Conservation (phyloP, 1,140 invertebrate genomes). For the Drosophila parabipectinata region DNA sequence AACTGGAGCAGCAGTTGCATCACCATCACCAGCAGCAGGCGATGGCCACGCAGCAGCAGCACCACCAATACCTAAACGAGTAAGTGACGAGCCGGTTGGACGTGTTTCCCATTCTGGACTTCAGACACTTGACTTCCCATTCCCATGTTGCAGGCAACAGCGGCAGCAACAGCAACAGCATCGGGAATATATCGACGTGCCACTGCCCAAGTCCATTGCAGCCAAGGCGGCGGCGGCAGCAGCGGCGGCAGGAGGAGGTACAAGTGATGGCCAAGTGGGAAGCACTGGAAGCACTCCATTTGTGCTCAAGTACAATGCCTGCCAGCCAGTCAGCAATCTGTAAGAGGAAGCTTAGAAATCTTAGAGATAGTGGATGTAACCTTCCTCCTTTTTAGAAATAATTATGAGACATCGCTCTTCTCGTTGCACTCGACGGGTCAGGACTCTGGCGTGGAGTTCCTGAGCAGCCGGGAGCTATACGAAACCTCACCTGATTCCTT, state of each 20-base stretch:
- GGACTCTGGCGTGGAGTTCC: slow-evolving; percentile 89
- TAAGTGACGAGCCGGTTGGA: slow-evolving; percentile 50
- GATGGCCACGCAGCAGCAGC: slow-evolving; percentile 70
- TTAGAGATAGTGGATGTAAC: not conserved
- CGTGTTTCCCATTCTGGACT: slow-evolving; percentile 29
- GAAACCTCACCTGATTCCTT: slow-evolving; percentile 89
- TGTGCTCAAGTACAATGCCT: slow-evolving; percentile 79
- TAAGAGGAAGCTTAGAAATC: slow-evolving; percentile 36
- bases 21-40: slow-evolving; percentile 77
- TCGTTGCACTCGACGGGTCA: slow-evolving; percentile 92
- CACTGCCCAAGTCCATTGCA: slow-evolving; percentile 81
- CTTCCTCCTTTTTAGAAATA: slow-evolving; percentile 41
- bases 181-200: slow-evolving; percentile 83
- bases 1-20: slow-evolving; percentile 75
- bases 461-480: slow-evolving; percentile 85
- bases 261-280: slow-evolving; percentile 15
- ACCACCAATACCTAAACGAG: slow-evolving; percentile 77
- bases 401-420: slow-evolving; percentile 88
- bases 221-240: slow-evolving; percentile 63
- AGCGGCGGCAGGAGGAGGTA: slow-evolving; percentile 20
- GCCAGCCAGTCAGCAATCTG: slow-evolving; percentile 80
- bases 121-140: not conserved
- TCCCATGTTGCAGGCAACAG: slow-evolving; percentile 23
- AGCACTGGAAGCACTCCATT: slow-evolving; percentile 54
- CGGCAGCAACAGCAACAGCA: slow-evolving; percentile 55